Base-by-base conservation (phyloP, 2,888 invertebrate species). In the Crossocerus cetratus region DNA sequence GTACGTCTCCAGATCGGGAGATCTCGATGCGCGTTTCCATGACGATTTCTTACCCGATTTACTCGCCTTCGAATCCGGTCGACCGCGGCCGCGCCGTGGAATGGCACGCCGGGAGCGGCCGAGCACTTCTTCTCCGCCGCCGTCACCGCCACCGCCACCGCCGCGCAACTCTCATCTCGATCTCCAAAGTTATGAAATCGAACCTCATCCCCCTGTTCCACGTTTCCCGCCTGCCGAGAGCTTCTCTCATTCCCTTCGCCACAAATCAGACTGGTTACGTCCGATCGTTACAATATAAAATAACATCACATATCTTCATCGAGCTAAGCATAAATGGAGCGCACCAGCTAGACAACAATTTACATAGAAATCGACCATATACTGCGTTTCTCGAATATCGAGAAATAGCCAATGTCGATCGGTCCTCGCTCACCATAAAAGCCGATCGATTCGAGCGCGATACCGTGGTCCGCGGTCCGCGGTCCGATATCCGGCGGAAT, bases 351-450 rank as follows among this genome's bases (percentile, higher is more conserved):
- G 8, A 11, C 11, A 32, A n/a, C n/a, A 18, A 23, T 45, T 4
- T 43, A 11, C 14, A 2, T 22, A 23, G 2, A 23, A 23, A 57
- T n/a, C 14, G 32, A 5, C 32, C 5, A 32, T 32, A 32, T 32
- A n/a, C n/a, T n/a, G n/a, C n/a, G n/a, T n/a, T n/a, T n/a, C n/a
- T n/a, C n/a, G n/a, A n/a, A n/a, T n/a, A n/a, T n/a, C n/a, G n/a
- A n/a, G n/a, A n/a, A 74, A 80, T 80, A 81, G 80, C 77, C 79
- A 78, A 32, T 32, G 5, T 32, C 8, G 32, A 32, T 32, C 32
- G 32, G 32, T 32, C 3, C 8, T 11, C 32, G 11, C n/a, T n/a
- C 65, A 45, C 76, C 74, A 64, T 76, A 76, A 77, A 76, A 76
- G 72, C 72, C 72, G 65, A 66, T 14, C 69, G 8, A 69, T 69